Conservation (phyloP, 2,888 invertebrate genomes). For the Ophion ellenae region DNA sequence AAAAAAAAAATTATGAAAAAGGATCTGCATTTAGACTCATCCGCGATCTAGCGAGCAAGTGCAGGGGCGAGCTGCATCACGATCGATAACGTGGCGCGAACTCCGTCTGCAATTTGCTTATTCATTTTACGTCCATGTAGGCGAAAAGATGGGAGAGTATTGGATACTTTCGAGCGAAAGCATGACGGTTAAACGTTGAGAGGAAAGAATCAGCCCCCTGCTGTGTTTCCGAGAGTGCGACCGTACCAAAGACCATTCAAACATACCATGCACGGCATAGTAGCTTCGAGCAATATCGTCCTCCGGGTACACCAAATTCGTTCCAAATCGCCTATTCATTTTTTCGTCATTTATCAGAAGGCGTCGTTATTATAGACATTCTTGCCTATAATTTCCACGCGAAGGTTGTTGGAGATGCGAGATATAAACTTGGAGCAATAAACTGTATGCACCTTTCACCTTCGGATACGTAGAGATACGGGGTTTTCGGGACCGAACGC, state of each 20-base stretch:
- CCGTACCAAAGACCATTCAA: conserved; percentile 48
- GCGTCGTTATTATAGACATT: conserved; percentile 21
- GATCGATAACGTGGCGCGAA: conserved; percentile 12
- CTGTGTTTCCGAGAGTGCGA: conserved; percentile 66
- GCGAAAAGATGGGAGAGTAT: conserved; percentile 35
- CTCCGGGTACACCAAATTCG: conserved; percentile 22
- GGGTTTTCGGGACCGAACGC: not conserved
- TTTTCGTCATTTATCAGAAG: conserved; percentile 29
- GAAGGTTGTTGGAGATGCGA: conserved; percentile 25
- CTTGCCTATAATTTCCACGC: not conserved
- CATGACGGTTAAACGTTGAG: conserved; percentile 58
- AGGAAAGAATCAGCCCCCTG: conserved; percentile 27
- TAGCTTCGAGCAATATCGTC: conserved; percentile 6
- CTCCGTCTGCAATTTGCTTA: conserved; percentile 54
- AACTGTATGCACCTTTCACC: conserved; percentile 4
- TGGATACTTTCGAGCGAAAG: conserved; percentile 66
- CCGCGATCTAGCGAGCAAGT: conserved; percentile 6
- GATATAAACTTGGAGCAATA: conserved; percentile 27
- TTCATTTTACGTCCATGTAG: conserved; percentile 58
- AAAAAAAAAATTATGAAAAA: not conserved
- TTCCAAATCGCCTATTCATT: conserved; percentile 29
- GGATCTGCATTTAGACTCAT: conserved; percentile 1
- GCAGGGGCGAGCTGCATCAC: not conserved
- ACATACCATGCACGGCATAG: not conserved
- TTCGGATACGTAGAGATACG: not conserved